Base-by-base conservation (phyloP, 2,113 vertebrate genomes). In the Petrocephalus microphthalmus region DNA sequence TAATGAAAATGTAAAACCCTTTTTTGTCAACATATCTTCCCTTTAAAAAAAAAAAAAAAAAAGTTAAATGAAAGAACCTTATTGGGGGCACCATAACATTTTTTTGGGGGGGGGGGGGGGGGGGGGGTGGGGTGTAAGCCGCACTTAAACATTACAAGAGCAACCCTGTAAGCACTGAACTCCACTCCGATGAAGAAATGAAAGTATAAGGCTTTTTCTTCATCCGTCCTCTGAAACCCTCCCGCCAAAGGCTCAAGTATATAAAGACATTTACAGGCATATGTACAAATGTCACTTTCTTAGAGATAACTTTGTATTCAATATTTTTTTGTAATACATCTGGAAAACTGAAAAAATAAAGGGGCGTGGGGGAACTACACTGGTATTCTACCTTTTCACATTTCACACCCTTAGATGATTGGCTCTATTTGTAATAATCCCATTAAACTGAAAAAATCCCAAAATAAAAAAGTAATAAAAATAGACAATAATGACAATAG, bases 111-210 rank as follows among this genome's bases (percentile, higher is more conserved):
- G 7, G 57, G 56, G 1, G 56, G 20, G 95, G 96, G 94, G 96
- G 96, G 94, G 97, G n/a, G n/a, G n/a, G n/a, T n/a, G n/a, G n/a
- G 96, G 96, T 96, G 96, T 97, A 97, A 97, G 97, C 97, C 96
- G 96, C 97, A 97, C 97, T 97, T 97, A 96, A 96, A 96, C 94
- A 96, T 97, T 96, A 97, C 96, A 96, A 97, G 96, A 97, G 95
- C 95, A 96, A 97, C 96, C 96, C 97, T 97, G 97, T 97, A 95
- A 96, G 96, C 95, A 96, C 96, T 96, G 95, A 96, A 91, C 87
- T 95, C 95, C 95, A 93, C 94, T 91, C 85, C 47, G 95, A 96
- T 95, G 96, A 97, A 97, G 96, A 97, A 97, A 97, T 94, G 93
- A 94, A 96, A 96, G 95, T 91, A 94, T 97, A 97, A 97, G 96